phyloP scores from a whole-genome alignment of 2,113 vertebrate species.

The Patagioenas fasciata region DNA sequence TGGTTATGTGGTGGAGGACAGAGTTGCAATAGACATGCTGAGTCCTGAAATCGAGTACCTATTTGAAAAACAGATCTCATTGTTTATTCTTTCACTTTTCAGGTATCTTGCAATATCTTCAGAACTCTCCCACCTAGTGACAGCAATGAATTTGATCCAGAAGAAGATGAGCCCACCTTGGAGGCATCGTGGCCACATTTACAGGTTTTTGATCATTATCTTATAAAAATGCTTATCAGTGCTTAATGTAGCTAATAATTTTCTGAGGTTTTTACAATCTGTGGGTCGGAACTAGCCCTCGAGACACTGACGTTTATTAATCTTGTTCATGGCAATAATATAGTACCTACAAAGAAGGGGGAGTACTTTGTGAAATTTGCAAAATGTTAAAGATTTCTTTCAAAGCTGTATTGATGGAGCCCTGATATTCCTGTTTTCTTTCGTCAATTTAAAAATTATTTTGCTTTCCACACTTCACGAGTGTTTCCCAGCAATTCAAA shows the following conservation, averaged over 20 bases:
- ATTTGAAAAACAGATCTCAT: not conserved
- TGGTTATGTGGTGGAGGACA: not conserved
- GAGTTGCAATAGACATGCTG: not conserved
- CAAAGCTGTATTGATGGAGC: not conserved
- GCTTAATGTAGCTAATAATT: not conserved
- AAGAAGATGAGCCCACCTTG: conserved; percentile 98
- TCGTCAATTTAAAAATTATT: not conserved
- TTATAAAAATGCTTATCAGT: not conserved
- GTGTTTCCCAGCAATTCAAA: not conserved
- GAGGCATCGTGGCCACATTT: conserved; percentile 99
- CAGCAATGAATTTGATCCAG: conserved; percentile 98
- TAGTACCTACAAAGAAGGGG: not conserved
- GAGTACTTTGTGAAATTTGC: not conserved
- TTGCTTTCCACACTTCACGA: not conserved
- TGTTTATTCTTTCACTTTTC: not conserved
- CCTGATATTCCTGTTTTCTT: not conserved
- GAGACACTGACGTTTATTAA: not conserved
- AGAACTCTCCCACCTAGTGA: conserved; percentile 98
- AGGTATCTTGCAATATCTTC: conserved; percentile 99
- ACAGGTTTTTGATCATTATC: conserved; percentile 81
- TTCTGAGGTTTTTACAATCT: not conserved
- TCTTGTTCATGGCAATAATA: not conserved
- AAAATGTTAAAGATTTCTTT: not conserved
- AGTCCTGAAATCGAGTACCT: not conserved
- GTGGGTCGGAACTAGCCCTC: not conserved